Evolutionary conservation across 2,888 invertebrate species (phyloP).

Genomic region (Nycteola revayana): DNA sequence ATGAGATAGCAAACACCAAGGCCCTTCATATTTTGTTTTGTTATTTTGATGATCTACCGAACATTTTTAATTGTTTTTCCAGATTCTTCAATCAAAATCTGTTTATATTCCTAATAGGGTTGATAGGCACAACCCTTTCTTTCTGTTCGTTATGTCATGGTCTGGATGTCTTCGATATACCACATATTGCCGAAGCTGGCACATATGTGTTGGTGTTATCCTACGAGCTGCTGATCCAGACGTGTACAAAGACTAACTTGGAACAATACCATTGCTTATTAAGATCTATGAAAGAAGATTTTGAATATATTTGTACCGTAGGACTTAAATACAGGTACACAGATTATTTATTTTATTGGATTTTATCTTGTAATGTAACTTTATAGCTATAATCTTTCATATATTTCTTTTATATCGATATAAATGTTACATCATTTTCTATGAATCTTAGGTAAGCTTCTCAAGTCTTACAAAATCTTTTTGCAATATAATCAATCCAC

Average conservation of each 20-base stretch:
- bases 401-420: no score
- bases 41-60: no score
- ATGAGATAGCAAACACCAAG: no score
- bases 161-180: slow-evolving; percentile 34
- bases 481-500: no score
- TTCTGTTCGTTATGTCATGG: slow-evolving; percentile 33
- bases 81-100: slow-evolving; percentile 36
- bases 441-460: no score
- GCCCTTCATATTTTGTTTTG: no score
- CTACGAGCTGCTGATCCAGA: slow-evolving; percentile 45
- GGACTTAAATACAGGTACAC: slow-evolving; percentile 19
- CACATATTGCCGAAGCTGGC: slow-evolving; percentile 44
- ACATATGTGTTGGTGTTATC: slow-evolving; percentile 44
- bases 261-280: slow-evolving; percentile 42
- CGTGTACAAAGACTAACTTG: slow-evolving; percentile 38
- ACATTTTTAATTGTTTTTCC: slow-evolving; percentile 17
- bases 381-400: no score
- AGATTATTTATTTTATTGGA: no score
- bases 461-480: no score
- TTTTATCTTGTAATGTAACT: no score
- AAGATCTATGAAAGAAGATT: slow-evolving; percentile 44
- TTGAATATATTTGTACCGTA: slow-evolving; percentile 43
- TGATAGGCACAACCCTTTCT: not conserved
- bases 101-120: slow-evolving; percentile 9
- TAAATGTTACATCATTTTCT: no score